These are phyloP conservation scores for Oncorhynchus gorbuscha DNA, from an alignment of 2,113 vertebrate genomes.

Conservation along the genomic window DNA sequence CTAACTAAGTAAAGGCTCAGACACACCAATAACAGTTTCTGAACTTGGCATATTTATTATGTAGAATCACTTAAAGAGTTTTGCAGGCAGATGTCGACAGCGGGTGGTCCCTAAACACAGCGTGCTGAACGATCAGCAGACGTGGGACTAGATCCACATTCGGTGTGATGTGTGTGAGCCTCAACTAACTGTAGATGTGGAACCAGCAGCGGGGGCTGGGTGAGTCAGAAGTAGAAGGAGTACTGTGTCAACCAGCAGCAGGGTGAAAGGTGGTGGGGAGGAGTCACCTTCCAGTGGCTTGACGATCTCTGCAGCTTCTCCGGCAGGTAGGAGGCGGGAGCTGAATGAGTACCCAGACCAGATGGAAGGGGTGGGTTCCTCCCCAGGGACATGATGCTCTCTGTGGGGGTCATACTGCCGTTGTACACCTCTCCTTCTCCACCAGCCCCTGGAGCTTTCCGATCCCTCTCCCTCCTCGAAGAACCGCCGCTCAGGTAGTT, in stretches of 20 bases:
- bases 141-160: too few species aligned
- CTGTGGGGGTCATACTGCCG: slow-evolving; percentile 84
- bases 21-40: too few species aligned
- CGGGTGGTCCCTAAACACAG: too few species aligned
- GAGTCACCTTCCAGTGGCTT: slow-evolving; percentile 98
- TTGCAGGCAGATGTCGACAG: too few species aligned
- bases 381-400: slow-evolving; percentile 93
- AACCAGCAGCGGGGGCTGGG: slow-evolving; percentile 85
- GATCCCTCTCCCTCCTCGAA: slow-evolving; percentile 95
- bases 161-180: background rate
- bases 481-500: slow-evolving; percentile 92
- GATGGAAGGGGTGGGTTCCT: slow-evolving; percentile 82
- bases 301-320: slow-evolving; percentile 99
- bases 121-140: too few species aligned
- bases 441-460: slow-evolving; percentile 88
- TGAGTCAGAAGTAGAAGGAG: slow-evolving; percentile 92
- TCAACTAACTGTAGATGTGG: slow-evolving; percentile 60
- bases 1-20: too few species aligned
- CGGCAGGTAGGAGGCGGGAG: slow-evolving; percentile 92
- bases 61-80: too few species aligned
- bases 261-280: slow-evolving; percentile 48
- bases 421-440: slow-evolving; percentile 69
- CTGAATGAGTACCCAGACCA: slow-evolving; percentile 91
- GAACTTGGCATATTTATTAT: too few species aligned
- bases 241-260: slow-evolving; percentile 80